These are phyloP conservation scores for Magallana angulata DNA, from an alignment of 1,140 invertebrate species.

Conservation along the genomic window DNA sequence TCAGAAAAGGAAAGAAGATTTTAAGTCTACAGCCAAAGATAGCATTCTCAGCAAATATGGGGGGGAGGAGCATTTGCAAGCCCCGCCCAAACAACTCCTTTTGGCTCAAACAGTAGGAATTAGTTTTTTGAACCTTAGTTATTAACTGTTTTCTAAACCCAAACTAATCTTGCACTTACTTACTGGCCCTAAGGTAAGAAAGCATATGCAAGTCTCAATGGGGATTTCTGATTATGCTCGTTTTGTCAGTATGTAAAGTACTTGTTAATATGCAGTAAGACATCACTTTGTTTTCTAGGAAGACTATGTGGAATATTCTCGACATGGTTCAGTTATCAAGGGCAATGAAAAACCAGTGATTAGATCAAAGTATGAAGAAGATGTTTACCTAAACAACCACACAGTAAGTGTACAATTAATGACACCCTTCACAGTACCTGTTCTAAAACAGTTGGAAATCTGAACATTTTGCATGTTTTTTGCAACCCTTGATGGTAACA, in stretches of 20 bases:
- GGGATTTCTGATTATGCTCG: background rate
- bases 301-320: conserved; percentile 96
- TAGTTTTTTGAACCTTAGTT: background rate
- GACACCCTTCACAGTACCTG: no score
- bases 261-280: background rate
- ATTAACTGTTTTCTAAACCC: background rate
- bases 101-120: conserved; percentile 89
- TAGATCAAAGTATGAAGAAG: conserved; percentile 96
- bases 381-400: conserved; percentile 95
- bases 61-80: conserved; percentile 93
- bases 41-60: conserved; percentile 93
- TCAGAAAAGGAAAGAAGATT: conserved; percentile 91
- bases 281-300: conserved; percentile 81
- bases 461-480: no score
- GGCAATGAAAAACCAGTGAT: conserved; percentile 93
- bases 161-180: no score
- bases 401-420: conserved; percentile 80
- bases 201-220: background rate
- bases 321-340: conserved; percentile 91
- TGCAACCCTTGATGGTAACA: no score
- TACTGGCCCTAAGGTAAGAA: no score
- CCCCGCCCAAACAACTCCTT: conserved; percentile 90
- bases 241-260: background rate
- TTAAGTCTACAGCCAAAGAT: conserved; percentile 88
- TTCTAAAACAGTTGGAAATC: no score